These are phyloP conservation scores for Ceraclea dissimilis DNA, from an alignment of 2,888 invertebrate species.

Conservation along the genomic window DNA sequence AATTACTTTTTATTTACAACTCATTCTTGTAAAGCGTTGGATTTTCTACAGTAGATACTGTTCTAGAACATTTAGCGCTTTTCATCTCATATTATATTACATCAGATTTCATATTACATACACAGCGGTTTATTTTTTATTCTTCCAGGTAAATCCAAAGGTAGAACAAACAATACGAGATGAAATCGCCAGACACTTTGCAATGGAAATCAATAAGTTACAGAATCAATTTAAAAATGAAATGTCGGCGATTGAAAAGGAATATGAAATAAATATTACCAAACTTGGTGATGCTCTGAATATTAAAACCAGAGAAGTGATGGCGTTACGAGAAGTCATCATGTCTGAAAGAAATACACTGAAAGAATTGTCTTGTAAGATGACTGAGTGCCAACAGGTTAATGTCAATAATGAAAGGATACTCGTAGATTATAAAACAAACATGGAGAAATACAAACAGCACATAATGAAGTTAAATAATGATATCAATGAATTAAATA, in stretches of 20 bases:
- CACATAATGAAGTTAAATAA: constrained; percentile 40
- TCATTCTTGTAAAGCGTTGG: too few species aligned
- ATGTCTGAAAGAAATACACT: constrained; percentile 45
- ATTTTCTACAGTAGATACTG: too few species aligned
- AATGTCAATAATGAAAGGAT: constrained; percentile 41
- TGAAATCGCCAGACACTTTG: constrained; percentile 60
- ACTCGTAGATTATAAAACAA: constrained; percentile 31
- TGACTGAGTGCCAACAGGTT: constrained; percentile 41
- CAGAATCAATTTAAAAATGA: constrained; percentile 48
- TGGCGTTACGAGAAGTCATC: constrained; percentile 46
- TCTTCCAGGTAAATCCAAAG: constrained; percentile 37
- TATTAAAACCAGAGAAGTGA: constrained; percentile 48
- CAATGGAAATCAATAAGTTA: constrained; percentile 51
- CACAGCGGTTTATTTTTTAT: too few species aligned
- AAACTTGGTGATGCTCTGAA: constrained; percentile 45
- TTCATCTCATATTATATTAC: too few species aligned
- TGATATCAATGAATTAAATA: constrained; percentile 37
- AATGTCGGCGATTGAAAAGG: constrained; percentile 45
- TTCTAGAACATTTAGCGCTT: too few species aligned
- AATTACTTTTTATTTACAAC: too few species aligned
- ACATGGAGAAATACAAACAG: constrained; percentile 32
- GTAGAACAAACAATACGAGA: constrained; percentile 55
- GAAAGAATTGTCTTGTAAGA: constrained; percentile 45
- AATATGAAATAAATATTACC: constrained; percentile 39
- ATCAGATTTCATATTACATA: too few species aligned